A percentile compares a stretch with the other conserved stretches of the same genome.
These are phyloP conservation scores for Chloebia gouldiae DNA, from an alignment of 2,113 vertebrate genomes.

Conservation along the genomic window DNA sequence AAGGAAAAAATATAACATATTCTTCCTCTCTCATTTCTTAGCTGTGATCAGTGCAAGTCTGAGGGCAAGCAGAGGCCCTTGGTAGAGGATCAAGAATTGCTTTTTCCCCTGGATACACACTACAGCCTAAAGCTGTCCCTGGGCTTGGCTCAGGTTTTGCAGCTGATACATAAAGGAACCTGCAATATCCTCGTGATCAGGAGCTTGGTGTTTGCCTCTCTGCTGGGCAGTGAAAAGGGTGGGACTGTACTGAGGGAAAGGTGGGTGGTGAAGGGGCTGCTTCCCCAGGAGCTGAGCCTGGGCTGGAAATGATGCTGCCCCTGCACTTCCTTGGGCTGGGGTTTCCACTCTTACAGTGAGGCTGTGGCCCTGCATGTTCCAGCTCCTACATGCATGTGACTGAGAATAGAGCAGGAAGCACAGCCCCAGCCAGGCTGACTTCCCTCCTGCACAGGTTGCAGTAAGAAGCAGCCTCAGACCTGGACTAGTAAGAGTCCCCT, in stretches of 20 bases:
- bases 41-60: not conserved
- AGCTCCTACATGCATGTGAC: not conserved
- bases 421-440: not conserved
- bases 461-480: not conserved
- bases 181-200: not conserved
- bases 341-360: not conserved
- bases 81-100: not conserved
- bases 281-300: not conserved
- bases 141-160: not conserved
- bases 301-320: not conserved
- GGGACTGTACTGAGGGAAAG: not conserved
- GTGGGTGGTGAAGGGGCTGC: not conserved
- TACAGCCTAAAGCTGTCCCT: not conserved
- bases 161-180: not conserved
- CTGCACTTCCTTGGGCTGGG: not conserved
- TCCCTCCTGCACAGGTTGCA: not conserved
- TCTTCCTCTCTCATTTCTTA: not conserved
- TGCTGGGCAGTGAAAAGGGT: not conserved
- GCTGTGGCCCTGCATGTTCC: accelerated
- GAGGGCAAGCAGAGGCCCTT: not conserved
- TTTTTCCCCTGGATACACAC: not conserved
- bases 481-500: not conserved
- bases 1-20: not conserved
- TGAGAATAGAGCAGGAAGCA: not conserved
- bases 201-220: not conserved